Base-by-base conservation (phyloP, 2,888 invertebrate species). In the Drosophila pseudotalamancana region DNA sequence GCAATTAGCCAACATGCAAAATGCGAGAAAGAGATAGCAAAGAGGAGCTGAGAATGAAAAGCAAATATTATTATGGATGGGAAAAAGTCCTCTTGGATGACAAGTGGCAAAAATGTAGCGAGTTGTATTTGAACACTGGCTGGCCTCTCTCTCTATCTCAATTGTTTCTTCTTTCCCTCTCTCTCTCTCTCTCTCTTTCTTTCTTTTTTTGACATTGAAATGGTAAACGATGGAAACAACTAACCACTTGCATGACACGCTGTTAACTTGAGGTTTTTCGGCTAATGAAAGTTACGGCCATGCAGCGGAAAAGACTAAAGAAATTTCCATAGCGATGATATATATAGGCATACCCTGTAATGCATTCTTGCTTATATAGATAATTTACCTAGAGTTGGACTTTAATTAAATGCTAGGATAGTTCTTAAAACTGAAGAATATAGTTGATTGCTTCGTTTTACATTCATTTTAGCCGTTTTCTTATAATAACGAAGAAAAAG, bases 211-310 rank as follows among this genome's bases (percentile, higher is more conserved):
- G 49, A 71, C 76, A 72, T 76, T 72, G 76, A 72, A 69, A 53
- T 72, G 73, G 56, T 55, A 66, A 57, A 62, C 35, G 74, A 63
- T 56, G 46, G 46, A n/a, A 19, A 45, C 48, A 55, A 19, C 85
- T 64, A 79, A 87, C 85, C 78, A 46, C 65, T 71, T 71, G 71
- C 75, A 66, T 67, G 71, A 69, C 82, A 87, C 54, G 51, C 60
- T 74, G 85, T 60, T 67, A 81, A 67, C 78, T 74, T 55, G n/a
- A 25, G 18, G 29, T 25, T 40, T 37, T 46, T 54, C 8, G 31
- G 39, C 69, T 69, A 77, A 77, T 75, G 74, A 75, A 75, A 65
- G 61, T 32, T 65, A 42, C 62, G 78, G 57, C 60, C 59, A 34
- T 40, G 48, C 29, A 27, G 21, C 29, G 56, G 25, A n/a, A 19